Evolutionary conservation across 1,140 invertebrate species (phyloP).

Genomic region (Sitobion miscanthi): DNA sequence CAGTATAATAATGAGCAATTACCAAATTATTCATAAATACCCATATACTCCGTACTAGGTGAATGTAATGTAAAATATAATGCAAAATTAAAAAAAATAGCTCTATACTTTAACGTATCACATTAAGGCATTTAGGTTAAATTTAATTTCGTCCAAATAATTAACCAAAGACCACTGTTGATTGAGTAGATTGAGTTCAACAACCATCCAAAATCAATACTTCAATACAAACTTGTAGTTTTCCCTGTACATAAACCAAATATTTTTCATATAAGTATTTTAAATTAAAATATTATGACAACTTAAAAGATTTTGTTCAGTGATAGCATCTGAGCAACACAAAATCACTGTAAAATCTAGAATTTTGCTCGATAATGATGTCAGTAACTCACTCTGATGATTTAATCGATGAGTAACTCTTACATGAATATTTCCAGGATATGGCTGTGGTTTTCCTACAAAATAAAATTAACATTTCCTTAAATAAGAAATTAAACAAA

Average conservation of each 20-base stretch:
- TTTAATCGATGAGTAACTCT: constrained; percentile 40
- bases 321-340: background rate
- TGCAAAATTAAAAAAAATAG: background rate
- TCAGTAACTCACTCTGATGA: constrained; percentile 34
- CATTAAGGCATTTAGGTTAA: background rate
- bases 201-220: background rate
- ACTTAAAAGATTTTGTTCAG: background rate
- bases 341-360: background rate
- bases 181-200: background rate
- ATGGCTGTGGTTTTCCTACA: constrained; percentile 31
- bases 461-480: background rate
- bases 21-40: background rate
- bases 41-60: background rate
- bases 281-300: background rate
- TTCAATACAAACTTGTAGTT: constrained; percentile 30
- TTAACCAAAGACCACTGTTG: background rate
- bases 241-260: constrained; percentile 38
- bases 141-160: background rate
- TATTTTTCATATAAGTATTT: background rate
- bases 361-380: background rate
- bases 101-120: background rate
- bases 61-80: background rate
- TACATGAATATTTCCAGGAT: constrained; percentile 44
- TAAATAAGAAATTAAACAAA: background rate
- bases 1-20: background rate